Evolutionary conservation across 1,140 invertebrate genomes (phyloP).

Genomic region (Drosophila jambulina): DNA sequence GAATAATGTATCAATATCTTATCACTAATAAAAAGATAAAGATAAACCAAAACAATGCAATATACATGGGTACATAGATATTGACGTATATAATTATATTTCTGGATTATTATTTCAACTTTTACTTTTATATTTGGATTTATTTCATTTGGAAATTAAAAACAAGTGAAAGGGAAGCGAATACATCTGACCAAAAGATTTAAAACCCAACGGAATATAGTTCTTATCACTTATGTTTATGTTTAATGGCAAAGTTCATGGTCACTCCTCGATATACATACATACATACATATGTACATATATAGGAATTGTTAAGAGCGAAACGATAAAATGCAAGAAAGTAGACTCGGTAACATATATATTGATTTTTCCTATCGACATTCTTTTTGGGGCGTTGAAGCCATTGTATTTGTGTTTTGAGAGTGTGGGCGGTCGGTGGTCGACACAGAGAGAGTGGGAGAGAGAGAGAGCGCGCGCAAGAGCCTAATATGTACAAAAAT

Average conservation of each 20-base stretch:
- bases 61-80: background rate
- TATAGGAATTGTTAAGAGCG: conserved; percentile 5
- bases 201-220: background rate
- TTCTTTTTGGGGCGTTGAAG: conserved; percentile 52
- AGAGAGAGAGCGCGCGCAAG: conserved; percentile 34
- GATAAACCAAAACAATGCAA: conserved; percentile 1
- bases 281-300: background rate
- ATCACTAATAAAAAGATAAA: background rate
- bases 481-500: conserved; percentile 46
- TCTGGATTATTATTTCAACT: background rate
- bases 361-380: conserved; percentile 28
- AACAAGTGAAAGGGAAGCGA: background rate
- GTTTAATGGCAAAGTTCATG: conserved; percentile 19
- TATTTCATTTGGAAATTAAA: background rate
- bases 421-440: conserved; percentile 26
- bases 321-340: conserved; percentile 20
- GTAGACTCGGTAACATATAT: conserved; percentile 18
- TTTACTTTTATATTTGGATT: background rate
- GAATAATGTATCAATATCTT: conserved; percentile 14
- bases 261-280: background rate
- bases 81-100: background rate
- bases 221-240: conserved; percentile 6
- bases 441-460: background rate
- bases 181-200: background rate
- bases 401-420: conserved; percentile 30